Evolutionary conservation across 2,797 vertebrate species (phyloP).

Genomic region (Notolabrus celidotus): DNA sequence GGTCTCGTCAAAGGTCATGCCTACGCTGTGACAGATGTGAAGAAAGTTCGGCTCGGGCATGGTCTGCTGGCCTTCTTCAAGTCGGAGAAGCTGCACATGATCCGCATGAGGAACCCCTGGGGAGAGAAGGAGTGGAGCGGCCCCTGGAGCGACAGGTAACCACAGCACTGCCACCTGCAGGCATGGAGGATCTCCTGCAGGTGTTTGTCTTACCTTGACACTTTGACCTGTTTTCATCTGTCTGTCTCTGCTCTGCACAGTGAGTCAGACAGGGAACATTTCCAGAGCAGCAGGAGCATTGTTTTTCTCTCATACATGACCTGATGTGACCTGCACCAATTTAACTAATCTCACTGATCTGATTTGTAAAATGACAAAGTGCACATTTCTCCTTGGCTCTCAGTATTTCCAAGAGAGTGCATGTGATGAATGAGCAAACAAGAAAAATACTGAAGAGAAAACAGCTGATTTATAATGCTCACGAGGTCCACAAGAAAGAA

Average conservation of each 20-base stretch:
- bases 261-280: slow-evolving; percentile 15
- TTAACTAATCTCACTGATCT: slow-evolving; percentile 28
- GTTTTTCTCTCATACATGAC: slow-evolving; percentile 16
- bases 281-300: slow-evolving; percentile 13
- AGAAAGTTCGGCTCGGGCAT: slow-evolving; percentile 92
- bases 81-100: slow-evolving; percentile 96
- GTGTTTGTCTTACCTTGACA: not conserved
- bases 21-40: slow-evolving; percentile 93
- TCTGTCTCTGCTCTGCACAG: not conserved
- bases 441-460: slow-evolving; percentile 15
- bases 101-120: slow-evolving; percentile 98
- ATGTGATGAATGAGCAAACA: slow-evolving; percentile 45
- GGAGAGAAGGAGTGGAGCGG: slow-evolving; percentile 97
- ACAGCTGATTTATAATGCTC: not conserved
- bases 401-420: slow-evolving; percentile 1
- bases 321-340: slow-evolving; percentile 5
- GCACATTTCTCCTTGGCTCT: not conserved
- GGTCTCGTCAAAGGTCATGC: slow-evolving; percentile 98
- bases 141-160: slow-evolving; percentile 96
- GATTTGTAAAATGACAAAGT: slow-evolving; percentile 40
- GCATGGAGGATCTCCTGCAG: not conserved
- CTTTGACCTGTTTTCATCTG: not conserved
- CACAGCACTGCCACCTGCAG: slow-evolving; percentile 26
- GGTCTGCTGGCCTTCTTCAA: slow-evolving; percentile 96
- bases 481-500: slow-evolving; percentile 11